Conservation (phyloP, 2,797 vertebrate species). For the Gila robusta region DNA sequence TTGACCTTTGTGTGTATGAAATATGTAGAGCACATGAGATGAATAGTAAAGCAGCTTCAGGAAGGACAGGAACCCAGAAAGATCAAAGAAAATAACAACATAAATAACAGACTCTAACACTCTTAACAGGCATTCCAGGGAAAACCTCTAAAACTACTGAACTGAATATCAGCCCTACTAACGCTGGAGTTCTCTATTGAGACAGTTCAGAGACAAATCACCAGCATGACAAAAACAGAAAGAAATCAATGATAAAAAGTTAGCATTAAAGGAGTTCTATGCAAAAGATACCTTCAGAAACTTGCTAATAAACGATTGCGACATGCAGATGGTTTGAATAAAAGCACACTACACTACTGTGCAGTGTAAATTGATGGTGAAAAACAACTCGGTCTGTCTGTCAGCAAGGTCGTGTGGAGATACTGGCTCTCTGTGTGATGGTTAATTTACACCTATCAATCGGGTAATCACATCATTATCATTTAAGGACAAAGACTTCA, state of each 20-base stretch:
- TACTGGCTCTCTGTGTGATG: background rate
- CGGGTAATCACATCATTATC: slow-evolving; percentile 17
- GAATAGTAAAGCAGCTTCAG: background rate
- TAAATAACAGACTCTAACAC: background rate
- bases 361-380: background rate
- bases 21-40: background rate
- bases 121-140: background rate
- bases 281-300: background rate
- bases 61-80: background rate
- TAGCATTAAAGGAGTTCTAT: background rate
- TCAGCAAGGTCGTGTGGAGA: background rate
- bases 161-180: background rate
- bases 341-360: background rate
- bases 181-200: background rate
- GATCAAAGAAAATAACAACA: background rate
- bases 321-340: background rate
- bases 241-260: background rate
- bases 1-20: background rate
- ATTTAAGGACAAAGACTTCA: background rate
- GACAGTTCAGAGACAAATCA: slow-evolving; percentile 4
- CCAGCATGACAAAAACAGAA: background rate
- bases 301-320: background rate
- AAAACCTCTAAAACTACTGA: background rate
- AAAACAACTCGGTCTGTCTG: slow-evolving; percentile 4
- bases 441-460: slow-evolving; percentile 20